Evolutionary conservation across 2,113 vertebrate species (phyloP).

Genomic region (Emydocephalus ijimae): DNA sequence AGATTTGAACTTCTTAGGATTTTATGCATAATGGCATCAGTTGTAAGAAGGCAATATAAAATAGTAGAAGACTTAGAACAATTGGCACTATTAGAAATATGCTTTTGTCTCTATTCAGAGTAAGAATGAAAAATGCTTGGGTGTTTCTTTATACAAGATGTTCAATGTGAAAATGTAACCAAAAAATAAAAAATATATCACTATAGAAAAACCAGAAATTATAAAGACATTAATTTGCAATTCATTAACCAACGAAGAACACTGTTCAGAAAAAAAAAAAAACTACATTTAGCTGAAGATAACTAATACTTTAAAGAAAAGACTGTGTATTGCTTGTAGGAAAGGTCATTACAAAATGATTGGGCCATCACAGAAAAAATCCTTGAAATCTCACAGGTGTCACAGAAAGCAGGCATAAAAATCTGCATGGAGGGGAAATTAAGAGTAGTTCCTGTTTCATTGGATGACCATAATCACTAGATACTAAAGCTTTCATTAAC

Average conservation of each 20-base stretch:
- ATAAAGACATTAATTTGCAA: background rate
- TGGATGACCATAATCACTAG: background rate
- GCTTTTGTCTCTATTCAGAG: conserved; percentile 21
- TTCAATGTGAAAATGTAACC: conserved; percentile 14
- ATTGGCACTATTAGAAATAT: conserved; percentile 25
- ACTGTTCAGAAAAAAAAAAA: background rate
- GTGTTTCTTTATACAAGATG: background rate
- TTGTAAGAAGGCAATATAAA: conserved; percentile 37
- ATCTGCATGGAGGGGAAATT: background rate
- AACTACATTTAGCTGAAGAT: background rate
- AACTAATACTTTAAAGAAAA: background rate
- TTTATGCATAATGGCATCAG: conserved; percentile 41
- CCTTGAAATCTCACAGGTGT: background rate
- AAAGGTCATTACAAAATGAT: background rate
- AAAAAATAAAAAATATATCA: background rate
- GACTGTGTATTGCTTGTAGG: background rate
- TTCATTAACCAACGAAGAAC: too few species aligned
- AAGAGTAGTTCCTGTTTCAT: background rate
- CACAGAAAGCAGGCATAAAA: background rate
- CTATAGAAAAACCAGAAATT: background rate
- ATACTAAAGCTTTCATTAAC: background rate
- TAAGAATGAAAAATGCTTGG: conserved; percentile 42
- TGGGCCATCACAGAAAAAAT: background rate
- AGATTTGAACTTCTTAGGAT: conserved; percentile 43
- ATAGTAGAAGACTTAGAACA: conserved; percentile 32